Percentiles rank a stretch among this genome's conserved stretches.
These are phyloP conservation scores for Lagorchestes hirsutus DNA, from an alignment of 2,797 vertebrate species.

Conservation along the genomic window DNA sequence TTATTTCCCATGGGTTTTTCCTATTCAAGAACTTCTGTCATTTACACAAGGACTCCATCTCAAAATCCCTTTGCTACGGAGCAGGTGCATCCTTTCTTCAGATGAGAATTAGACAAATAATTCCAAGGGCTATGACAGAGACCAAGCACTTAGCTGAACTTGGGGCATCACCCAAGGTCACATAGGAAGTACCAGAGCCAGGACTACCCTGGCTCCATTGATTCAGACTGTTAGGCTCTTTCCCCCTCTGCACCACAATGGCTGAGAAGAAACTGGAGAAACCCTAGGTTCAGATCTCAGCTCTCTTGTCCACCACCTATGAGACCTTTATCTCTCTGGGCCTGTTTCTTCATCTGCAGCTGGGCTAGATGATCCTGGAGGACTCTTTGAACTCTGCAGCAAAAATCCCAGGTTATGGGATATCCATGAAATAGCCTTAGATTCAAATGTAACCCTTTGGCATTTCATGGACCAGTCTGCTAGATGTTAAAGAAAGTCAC, in stretches of 20 bases:
- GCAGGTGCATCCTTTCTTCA: not conserved
- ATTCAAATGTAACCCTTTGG: not conserved
- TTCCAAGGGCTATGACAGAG: not conserved
- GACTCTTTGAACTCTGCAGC: not conserved
- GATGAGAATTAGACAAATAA: not conserved
- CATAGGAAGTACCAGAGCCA: not conserved
- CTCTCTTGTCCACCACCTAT: no score
- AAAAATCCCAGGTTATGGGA: not conserved
- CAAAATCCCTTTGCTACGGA: not conserved
- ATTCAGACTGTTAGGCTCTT: not conserved
- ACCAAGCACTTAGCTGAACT: not conserved
- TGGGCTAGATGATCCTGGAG: not conserved
- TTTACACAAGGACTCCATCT: not conserved
- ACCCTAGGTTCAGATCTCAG: no score
- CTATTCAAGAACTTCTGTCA: not conserved
- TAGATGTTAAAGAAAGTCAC: not conserved
- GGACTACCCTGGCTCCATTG: not conserved
- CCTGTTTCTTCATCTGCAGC: no score
- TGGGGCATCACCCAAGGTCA: not conserved
- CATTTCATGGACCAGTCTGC: not conserved
- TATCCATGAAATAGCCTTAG: not conserved
- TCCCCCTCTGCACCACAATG: no score
- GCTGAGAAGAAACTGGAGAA: no score
- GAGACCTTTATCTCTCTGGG: no score
- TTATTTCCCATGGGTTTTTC: not conserved